Percentiles rank a stretch among this genome's conserved stretches.
Evolutionary conservation across 2,113 vertebrate species (phyloP).

Genomic region (Centropristis striata): DNA sequence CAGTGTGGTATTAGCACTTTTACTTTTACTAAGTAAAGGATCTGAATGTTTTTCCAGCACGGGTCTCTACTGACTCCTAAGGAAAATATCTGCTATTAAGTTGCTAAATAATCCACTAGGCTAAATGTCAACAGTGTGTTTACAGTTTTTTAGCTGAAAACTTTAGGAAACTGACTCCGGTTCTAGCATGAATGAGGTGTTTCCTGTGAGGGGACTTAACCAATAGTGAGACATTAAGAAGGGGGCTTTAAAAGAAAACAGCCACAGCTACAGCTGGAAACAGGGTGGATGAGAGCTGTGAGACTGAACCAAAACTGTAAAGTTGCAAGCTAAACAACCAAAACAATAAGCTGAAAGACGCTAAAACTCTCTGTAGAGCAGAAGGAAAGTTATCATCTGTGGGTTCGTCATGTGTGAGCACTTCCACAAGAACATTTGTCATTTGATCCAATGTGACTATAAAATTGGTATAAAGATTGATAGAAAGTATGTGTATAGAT

Average conservation of each 20-base stretch:
- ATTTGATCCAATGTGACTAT: not conserved
- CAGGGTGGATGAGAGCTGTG: not conserved
- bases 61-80: too few relatives aligned
- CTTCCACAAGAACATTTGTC: not conserved
- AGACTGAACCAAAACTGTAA: not conserved
- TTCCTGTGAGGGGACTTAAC: not conserved
- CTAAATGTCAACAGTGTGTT: not conserved
- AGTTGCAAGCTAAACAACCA: fast-evolving
- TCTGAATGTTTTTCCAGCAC: too few relatives aligned
- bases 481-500: not conserved
- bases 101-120: not conserved
- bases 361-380: not conserved
- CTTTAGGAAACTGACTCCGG: not conserved
- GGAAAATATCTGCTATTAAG: too few relatives aligned
- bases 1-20: too few relatives aligned
- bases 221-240: not conserved
- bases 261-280: not conserved
- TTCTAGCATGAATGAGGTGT: not conserved
- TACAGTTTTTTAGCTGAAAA: not conserved
- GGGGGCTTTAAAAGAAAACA: not conserved
- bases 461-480: too few relatives aligned
- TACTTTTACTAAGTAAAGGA: too few relatives aligned
- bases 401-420: not conserved
- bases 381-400: not conserved
- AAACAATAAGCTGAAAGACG: not conserved